These are phyloP conservation scores for Lepidurus couesii DNA, from an alignment of 1,140 invertebrate species.

Conservation along the genomic window DNA sequence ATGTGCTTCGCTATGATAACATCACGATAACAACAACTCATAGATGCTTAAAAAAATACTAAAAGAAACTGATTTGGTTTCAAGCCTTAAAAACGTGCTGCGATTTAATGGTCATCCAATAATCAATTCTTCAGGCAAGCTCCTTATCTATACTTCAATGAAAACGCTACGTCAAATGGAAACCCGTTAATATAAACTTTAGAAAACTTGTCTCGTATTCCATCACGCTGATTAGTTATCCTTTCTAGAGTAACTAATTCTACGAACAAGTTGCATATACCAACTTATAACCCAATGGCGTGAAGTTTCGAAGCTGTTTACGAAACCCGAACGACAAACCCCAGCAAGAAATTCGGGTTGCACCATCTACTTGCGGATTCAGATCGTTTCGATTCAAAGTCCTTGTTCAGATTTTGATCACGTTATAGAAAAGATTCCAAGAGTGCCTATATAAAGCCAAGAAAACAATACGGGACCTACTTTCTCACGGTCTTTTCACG, in stretches of 20 bases:
- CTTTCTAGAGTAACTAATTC: not conserved
- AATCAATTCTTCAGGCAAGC: not conserved
- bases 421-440: not conserved
- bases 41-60: not conserved
- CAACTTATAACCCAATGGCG: not conserved
- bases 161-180: not conserved
- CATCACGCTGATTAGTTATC: not conserved
- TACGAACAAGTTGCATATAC: not conserved
- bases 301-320: not conserved
- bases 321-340: not conserved
- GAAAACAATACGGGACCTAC: not conserved
- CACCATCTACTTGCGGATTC: conserved; percentile 21
- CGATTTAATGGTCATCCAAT: not conserved
- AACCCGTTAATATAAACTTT: not conserved
- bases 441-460: not conserved
- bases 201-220: not conserved
- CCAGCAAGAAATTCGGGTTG: not conserved
- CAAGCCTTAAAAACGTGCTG: not conserved
- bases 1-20: too few relatives aligned
- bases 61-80: not conserved
- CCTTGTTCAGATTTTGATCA: conserved; percentile 7
- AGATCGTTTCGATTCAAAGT: not conserved
- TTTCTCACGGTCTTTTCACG: not conserved
- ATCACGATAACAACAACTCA: not conserved
- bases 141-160: not conserved